These are phyloP conservation scores for Salticus scenicus DNA, from an alignment of 2,888 invertebrate species.

Conservation along the genomic window DNA sequence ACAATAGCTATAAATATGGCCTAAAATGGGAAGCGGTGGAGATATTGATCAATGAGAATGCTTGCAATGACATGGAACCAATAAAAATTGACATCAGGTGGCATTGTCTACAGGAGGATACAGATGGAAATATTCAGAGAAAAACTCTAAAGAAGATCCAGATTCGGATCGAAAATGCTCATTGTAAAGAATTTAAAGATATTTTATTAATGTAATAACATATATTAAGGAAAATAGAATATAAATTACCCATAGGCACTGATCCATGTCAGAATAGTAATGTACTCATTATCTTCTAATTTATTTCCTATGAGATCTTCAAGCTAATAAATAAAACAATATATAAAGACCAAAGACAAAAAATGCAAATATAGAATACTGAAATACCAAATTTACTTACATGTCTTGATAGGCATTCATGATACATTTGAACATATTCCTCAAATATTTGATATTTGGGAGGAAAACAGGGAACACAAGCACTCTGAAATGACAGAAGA, in stretches of 20 bases:
- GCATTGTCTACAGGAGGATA: no score
- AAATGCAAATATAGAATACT: neutral
- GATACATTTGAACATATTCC: conserved; percentile 95
- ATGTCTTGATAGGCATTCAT: conserved; percentile 82
- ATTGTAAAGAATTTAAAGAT: no score
- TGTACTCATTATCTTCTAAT: conserved; percentile 96
- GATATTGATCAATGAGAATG: no score
- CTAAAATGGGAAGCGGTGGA: no score
- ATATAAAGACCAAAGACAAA: conserved; percentile 20
- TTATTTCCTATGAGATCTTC: conserved; percentile 91
- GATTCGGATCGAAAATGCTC: no score
- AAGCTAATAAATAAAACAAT: conserved; percentile 78
- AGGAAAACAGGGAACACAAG: conserved; percentile 95
- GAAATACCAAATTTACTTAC: conserved; percentile 44
- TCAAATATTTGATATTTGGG: conserved; percentile 94
- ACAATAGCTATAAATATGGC: no score
- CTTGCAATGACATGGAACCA: no score
- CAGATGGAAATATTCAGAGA: no score
- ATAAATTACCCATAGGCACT: conserved; percentile 88
- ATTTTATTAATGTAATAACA: no score
- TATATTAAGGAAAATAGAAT: no score
- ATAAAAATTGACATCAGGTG: no score
- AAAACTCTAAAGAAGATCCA: no score
- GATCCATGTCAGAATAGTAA: conserved; percentile 94
- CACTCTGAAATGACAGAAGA: conserved; percentile 77